Conservation (phyloP, 2,113 vertebrate species). For the Anas platyrhynchos region DNA sequence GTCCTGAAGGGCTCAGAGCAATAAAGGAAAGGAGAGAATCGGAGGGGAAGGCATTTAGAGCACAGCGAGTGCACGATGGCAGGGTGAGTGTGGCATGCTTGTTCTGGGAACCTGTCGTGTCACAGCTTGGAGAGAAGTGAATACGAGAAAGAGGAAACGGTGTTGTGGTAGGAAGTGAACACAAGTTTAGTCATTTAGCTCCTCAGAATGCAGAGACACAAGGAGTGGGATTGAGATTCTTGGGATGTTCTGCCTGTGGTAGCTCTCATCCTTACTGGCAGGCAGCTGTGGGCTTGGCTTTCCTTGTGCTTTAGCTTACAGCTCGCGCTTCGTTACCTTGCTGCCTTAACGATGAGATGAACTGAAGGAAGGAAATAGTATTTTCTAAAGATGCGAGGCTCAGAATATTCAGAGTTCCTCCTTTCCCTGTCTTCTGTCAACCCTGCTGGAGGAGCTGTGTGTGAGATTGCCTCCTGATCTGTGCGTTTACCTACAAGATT, state of each 20-base stretch:
- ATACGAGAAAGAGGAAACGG: background rate
- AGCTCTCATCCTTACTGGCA: background rate
- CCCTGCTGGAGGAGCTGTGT: background rate
- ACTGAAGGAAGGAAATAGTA: background rate
- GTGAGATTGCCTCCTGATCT: background rate
- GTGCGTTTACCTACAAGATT: background rate
- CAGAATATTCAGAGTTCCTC: background rate
- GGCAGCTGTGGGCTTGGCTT: background rate
- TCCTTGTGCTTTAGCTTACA: background rate
- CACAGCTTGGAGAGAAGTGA: background rate
- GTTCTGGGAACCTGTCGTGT: background rate
- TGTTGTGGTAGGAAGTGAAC: background rate
- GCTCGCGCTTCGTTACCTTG: accelerated
- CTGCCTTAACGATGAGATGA: background rate
- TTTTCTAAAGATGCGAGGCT: background rate
- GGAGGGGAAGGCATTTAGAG: background rate
- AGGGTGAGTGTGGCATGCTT: background rate
- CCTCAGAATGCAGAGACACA: background rate
- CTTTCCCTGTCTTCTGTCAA: background rate
- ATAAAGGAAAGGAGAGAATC: background rate
- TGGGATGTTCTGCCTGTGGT: background rate
- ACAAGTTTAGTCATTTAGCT: background rate
- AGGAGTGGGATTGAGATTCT: background rate
- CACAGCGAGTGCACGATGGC: accelerated
- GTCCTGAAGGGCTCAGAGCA: background rate